Evolutionary conservation across 2,113 vertebrate genomes (phyloP).

Genomic region (Microcebus griseorufus): DNA sequence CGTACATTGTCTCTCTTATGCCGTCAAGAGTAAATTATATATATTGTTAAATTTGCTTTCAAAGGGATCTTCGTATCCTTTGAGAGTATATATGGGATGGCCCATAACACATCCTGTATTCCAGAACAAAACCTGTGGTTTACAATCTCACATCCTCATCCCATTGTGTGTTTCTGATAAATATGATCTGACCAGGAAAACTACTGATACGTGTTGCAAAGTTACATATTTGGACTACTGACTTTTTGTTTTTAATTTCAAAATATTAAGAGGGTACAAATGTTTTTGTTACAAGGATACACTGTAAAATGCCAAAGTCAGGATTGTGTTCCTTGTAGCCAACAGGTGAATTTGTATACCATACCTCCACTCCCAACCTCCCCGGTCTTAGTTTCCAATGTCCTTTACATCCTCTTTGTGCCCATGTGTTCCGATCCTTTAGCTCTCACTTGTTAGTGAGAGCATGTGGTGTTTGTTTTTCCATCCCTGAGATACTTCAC

Average conservation of each 20-base stretch:
- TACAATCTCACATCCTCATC: background rate
- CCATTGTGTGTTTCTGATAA: background rate
- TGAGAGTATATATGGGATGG: background rate
- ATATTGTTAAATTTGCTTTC: background rate
- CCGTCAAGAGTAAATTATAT: background rate
- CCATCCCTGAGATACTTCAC: too few relatives aligned
- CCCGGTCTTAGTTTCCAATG: too few relatives aligned
- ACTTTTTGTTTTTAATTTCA: background rate
- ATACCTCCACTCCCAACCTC: too few relatives aligned
- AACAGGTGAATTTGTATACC: too few relatives aligned
- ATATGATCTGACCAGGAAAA: background rate
- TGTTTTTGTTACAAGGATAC: too few relatives aligned
- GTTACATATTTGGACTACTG: background rate
- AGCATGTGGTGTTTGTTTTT: too few relatives aligned
- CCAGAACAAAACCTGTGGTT: background rate
- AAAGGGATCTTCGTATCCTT: background rate
- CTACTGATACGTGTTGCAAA: background rate
- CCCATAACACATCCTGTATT: background rate
- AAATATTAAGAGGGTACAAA: too few relatives aligned
- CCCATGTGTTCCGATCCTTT: too few relatives aligned
- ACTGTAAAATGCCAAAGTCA: too few relatives aligned
- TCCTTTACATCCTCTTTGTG: too few relatives aligned
- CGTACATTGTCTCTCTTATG: background rate
- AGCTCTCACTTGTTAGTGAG: too few relatives aligned
- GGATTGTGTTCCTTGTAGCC: too few relatives aligned